Base-by-base conservation (phyloP, 2,113 vertebrate species). In the Procavia capensis region DNA sequence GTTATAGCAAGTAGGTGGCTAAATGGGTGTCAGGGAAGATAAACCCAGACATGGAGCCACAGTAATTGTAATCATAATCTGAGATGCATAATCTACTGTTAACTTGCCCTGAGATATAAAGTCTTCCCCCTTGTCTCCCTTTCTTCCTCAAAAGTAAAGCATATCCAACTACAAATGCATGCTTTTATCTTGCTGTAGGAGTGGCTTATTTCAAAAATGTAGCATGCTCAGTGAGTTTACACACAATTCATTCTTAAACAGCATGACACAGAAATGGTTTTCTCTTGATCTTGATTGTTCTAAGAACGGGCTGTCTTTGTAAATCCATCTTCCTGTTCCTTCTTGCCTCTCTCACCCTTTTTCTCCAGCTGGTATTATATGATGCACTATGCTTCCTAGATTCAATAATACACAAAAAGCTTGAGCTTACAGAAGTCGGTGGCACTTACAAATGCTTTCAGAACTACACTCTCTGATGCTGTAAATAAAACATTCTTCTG, bases 1-100 rank as follows among this genome's bases (percentile, higher is more conserved):
- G 95, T 97, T 97, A 97, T 96, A 98, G 95, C 96, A 96, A 96
- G 96, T 96, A 97, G 96, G 95, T 96, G 96, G 95, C 96, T 97
- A 93, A 97, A 97, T 97, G 94, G 89, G 88, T 93, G 85, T 97
- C 98, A 94, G 96, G 97, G 96, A 95, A 98, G 89, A 97, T 94
- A 97, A 98, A 97, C 92, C 88, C 19, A 91, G 97, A 95, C 93
- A 89, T 85, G 82, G 91, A 97, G 95, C 93, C 97, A 97, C 83
- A 76, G 96, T 95, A 96, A 98, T 96, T 94, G 93, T 96, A 89
- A 89, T 94, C 94, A 91, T 93, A 96, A 95, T 96, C 97, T 96
- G 96, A 97, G 93, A 76, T 92, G 20, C 89, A 75, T 86, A 88
- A 92, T 83, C 89, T 96, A 85, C 20, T 1, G 1, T 92, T 95